phyloP scores from a whole-genome alignment of 2,888 invertebrate genomes.

The Synergus japonicus region DNA sequence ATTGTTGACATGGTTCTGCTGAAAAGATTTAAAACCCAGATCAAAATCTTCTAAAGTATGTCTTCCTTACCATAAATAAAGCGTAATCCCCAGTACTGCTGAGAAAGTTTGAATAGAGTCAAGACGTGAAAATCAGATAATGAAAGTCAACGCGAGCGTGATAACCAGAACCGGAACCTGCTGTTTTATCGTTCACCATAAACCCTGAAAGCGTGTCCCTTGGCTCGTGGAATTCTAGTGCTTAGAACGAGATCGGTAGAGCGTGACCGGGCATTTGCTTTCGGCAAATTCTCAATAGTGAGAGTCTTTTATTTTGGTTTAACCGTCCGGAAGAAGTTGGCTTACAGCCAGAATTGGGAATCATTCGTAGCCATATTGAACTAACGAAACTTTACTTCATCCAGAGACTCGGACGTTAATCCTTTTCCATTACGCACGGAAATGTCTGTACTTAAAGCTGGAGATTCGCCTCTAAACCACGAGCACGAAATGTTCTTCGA shows the following conservation, averaged over 20 bases:
- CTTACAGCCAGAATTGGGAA: conserved; percentile 65
- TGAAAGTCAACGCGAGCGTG: conserved; percentile 28
- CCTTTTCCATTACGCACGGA: not conserved
- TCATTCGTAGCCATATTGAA: conserved; percentile 68
- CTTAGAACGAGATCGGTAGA: not conserved
- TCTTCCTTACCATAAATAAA: not conserved
- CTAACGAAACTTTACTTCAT: conserved; percentile 68
- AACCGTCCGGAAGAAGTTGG: conserved; percentile 67
- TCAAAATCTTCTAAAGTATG: not conserved
- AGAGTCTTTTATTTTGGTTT: conserved; percentile 70
- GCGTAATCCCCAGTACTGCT: not conserved
- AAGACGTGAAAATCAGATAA: conserved; percentile 32
- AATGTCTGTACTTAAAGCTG: not conserved
- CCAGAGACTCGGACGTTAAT: conserved; percentile 32
- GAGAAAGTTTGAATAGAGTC: conserved; percentile 6
- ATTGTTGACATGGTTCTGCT: too few species aligned
- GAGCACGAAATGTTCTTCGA: not conserved
- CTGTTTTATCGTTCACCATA: conserved; percentile 25
- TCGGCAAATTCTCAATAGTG: conserved; percentile 66
- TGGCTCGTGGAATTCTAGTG: conserved; percentile 14
- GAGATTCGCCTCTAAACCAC: not conserved
- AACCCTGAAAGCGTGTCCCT: conserved; percentile 15
- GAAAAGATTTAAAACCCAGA: not conserved
- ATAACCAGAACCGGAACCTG: conserved; percentile 30
- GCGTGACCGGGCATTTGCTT: conserved; percentile 54